Conservation (phyloP, 1,140 invertebrate species). For the Drosophila trapezifrons region DNA sequence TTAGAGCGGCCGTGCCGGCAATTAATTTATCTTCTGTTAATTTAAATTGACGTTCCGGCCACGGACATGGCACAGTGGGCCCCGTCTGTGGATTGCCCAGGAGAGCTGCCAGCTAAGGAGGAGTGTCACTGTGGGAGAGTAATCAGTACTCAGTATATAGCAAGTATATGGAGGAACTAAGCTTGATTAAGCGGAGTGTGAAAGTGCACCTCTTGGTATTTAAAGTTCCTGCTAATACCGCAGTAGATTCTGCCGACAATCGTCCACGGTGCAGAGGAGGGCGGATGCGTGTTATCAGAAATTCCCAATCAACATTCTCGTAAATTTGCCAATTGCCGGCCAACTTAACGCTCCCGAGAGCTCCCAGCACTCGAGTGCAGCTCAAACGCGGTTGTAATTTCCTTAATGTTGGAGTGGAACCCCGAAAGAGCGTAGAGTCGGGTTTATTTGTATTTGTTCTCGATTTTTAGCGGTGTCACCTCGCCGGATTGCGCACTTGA, state of each 20-base stretch:
- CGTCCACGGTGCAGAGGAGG: neutral
- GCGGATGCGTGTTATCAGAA: conserved; percentile 42
- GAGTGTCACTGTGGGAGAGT: too few relatives aligned
- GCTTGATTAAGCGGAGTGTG: too few relatives aligned
- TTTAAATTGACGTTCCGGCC: conserved; percentile 58
- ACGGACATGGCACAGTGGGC: conserved; percentile 2
- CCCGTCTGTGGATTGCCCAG: too few relatives aligned
- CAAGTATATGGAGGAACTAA: too few relatives aligned
- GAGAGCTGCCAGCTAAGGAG: too few relatives aligned
- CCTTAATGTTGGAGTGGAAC: neutral
- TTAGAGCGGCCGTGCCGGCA: conserved; percentile 67
- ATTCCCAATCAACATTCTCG: conserved; percentile 60
- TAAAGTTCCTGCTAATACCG: too few relatives aligned
- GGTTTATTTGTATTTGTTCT: conserved; percentile 1
- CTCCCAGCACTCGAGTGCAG: conserved; percentile 14
- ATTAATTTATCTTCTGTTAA: conserved; percentile 79
- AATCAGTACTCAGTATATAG: too few relatives aligned
- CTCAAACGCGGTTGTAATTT: too few relatives aligned
- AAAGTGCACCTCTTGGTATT: too few relatives aligned
- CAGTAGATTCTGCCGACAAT: neutral
- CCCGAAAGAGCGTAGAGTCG: too few relatives aligned
- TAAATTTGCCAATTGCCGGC: conserved; percentile 72
- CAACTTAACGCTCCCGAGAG: conserved; percentile 46
- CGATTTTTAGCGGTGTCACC: conserved; percentile 14
- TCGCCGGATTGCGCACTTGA: conserved; percentile 12